Evolutionary conservation across 2,888 invertebrate species (phyloP).

Genomic region (Hedychridium roseum): DNA sequence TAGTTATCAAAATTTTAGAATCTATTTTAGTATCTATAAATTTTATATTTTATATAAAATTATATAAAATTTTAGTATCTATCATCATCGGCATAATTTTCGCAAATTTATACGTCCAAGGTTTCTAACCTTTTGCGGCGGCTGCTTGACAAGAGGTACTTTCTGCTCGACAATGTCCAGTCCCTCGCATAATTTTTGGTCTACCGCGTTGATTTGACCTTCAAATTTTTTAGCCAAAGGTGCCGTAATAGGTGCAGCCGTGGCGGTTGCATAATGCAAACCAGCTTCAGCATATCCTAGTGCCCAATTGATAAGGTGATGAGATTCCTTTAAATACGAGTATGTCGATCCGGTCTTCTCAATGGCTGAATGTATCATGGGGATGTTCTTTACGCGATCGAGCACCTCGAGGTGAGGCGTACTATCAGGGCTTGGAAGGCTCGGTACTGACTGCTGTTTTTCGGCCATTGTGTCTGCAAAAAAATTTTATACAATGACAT

Average conservation of each 20-base stretch:
- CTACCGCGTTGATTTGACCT: constrained; percentile 67
- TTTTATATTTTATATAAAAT: too few relatives aligned
- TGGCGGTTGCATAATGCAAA: constrained; percentile 65
- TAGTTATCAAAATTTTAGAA: too few relatives aligned
- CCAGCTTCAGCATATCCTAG: constrained; percentile 68
- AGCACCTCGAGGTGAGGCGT: constrained; percentile 55
- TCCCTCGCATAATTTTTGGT: constrained; percentile 67
- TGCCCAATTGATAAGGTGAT: constrained; percentile 68
- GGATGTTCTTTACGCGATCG: constrained; percentile 56
- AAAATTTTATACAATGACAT: too few relatives aligned
- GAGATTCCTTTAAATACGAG: constrained; percentile 64
- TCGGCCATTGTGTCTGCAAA: constrained; percentile 36
- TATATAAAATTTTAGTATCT: too few relatives aligned
- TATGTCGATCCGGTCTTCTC: constrained; percentile 60
- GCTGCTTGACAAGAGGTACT: constrained; percentile 68
- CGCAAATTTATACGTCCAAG: too few relatives aligned
- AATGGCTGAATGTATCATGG: constrained; percentile 56
- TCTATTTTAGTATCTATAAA: too few relatives aligned
- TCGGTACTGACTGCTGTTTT: constrained; percentile 5
- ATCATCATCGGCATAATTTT: too few relatives aligned
- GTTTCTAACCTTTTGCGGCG: constrained; percentile 67
- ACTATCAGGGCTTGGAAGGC: constrained; percentile 10
- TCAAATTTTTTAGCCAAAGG: constrained; percentile 67
- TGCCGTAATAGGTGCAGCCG: constrained; percentile 65
- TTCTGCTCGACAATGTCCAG: constrained; percentile 68